Base-by-base conservation (phyloP, 2,113 vertebrate species). In the Bothrops jararaca region DNA sequence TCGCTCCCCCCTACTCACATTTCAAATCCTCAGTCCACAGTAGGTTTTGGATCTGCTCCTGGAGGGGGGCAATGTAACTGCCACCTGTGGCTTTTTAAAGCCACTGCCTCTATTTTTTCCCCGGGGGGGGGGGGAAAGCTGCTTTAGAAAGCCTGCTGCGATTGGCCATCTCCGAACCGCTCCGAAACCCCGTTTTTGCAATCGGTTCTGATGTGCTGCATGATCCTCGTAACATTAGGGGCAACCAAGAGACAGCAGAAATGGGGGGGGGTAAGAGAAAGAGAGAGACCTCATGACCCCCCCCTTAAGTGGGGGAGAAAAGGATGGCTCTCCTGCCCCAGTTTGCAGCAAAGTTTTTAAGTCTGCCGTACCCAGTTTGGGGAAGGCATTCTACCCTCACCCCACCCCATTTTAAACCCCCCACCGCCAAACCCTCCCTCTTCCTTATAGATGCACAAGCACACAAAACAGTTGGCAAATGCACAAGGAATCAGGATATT, bases 41-140 rank as follows among this genome's bases (percentile, higher is more conserved):
- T 60, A 56, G 15, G 6, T 39, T 80, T 80, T 39, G 34, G 34
- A 39, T 80, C 34, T 80, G 15, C 18, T 3, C n/a, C n/a, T 39
- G 69, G n/a, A 6, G 29, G 60, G 0, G 12, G 13, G 13, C 69
- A 80, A 39, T 0, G 1, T 39, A 39, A 80, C 4, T 39, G 34
- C 69, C 15, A 80, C 18, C 34, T 80, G 34, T 2, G 3, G 15
- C 69, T 80, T 18, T 8, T 80, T 20, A 80, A 80, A 80, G 69
- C 13, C 1, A n/a, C 5, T 0, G 13, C 15, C 15, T 39, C 69
- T 74, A 2, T n/a, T n/a, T 12, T 5, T 2, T 0, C 0, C 4
- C 12, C 64, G n/a, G n/a, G n/a, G n/a, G n/a, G n/a, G n/a, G n/a
- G n/a, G n/a, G n/a, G n/a, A n/a, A 80, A 3, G 69, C 69, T 39